A percentile compares a stretch with the other conserved stretches of the same genome.
Conservation (phyloP, 2,113 vertebrate species). For the Prinia subflava region DNA sequence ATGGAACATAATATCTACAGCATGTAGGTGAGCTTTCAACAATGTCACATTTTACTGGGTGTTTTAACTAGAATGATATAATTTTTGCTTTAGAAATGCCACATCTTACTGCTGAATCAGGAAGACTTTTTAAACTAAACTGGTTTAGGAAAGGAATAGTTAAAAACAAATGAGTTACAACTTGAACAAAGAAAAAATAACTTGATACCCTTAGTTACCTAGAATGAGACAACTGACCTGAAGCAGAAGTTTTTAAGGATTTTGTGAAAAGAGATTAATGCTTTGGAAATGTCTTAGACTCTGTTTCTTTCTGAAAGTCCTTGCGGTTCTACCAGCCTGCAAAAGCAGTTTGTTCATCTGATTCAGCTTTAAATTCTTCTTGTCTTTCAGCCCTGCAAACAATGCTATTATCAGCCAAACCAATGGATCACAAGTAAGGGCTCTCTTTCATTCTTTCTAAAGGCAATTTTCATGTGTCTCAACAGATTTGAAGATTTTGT, state of each 20-base stretch:
- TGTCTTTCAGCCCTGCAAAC: conserved; percentile 74
- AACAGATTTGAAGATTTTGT: not conserved
- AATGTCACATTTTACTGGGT: not conserved
- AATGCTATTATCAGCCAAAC: conserved; percentile 71
- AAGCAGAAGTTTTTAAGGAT: not conserved
- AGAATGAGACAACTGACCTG: not conserved
- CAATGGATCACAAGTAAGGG: conserved; percentile 79
- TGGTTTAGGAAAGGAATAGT: not conserved
- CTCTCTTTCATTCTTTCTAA: not conserved
- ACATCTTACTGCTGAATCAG: not conserved
- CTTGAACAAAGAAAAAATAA: not conserved
- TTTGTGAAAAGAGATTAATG: not conserved
- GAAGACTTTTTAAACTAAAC: not conserved
- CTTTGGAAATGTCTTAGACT: not conserved
- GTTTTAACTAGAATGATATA: not conserved
- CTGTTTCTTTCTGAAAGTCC: not conserved
- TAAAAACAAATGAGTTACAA: not conserved
- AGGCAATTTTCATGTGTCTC: not conserved
- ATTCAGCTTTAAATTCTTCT: not conserved
- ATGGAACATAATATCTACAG: not conserved
- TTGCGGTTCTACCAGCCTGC: not conserved
- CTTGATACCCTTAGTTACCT: not conserved
- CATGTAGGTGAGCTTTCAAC: not conserved
- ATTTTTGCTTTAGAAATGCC: not conserved
- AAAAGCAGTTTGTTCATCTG: not conserved